Conservation (phyloP, 2,797 vertebrate species). For the Neosilurus hyrtlii region DNA sequence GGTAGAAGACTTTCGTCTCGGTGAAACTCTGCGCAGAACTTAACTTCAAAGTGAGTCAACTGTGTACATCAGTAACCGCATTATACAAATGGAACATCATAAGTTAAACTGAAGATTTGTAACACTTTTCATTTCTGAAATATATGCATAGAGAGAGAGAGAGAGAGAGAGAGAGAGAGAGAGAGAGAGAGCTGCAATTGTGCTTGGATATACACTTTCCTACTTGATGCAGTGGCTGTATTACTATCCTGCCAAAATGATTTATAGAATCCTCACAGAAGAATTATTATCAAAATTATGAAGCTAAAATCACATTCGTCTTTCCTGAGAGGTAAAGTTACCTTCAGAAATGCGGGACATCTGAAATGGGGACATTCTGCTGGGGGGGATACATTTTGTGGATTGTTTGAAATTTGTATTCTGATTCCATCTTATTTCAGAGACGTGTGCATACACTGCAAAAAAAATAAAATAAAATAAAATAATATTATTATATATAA, state of each 20-base stretch:
- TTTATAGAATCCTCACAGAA: constrained; percentile 61
- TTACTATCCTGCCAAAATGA: constrained; percentile 62
- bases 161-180: not conserved
- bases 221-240: constrained; percentile 57
- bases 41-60: constrained; percentile 68
- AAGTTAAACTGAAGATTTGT: constrained; percentile 56
- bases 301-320: constrained; percentile 68
- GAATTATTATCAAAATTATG: constrained; percentile 63
- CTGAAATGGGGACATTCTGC: constrained; percentile 52
- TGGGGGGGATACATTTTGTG: constrained; percentile 57
- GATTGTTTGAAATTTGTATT: not conserved
- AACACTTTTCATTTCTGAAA: constrained; percentile 52
- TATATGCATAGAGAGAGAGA: constrained; percentile 31
- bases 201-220: constrained; percentile 52
- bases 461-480: not conserved
- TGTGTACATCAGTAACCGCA: constrained; percentile 64
- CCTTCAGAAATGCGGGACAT: constrained; percentile 64
- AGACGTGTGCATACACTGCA: not conserved
- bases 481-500: too few species aligned
- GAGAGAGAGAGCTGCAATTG: constrained; percentile 45
- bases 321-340: constrained; percentile 71
- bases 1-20: constrained; percentile 63
- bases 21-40: constrained; percentile 63
- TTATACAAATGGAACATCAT: constrained; percentile 63
- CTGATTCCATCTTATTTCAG: not conserved